Evolutionary conservation across 2,113 vertebrate genomes (phyloP).

Genomic region (Bettongia penicillata): DNA sequence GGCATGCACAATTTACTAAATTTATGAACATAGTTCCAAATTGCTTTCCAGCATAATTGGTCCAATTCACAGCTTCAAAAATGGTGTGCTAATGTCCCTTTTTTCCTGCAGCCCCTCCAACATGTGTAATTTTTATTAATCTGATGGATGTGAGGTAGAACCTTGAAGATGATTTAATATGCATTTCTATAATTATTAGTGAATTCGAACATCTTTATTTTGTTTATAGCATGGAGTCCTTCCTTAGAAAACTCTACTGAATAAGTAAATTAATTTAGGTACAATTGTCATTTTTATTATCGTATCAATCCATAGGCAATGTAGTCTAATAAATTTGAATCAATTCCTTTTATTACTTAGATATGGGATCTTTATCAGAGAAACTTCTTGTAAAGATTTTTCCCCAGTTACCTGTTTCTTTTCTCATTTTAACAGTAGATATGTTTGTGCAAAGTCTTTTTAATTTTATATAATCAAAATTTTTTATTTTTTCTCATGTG

Average conservation of each 20-base stretch:
- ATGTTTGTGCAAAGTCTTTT: background rate
- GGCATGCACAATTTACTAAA: background rate
- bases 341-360: background rate
- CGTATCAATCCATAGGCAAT: background rate
- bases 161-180: background rate
- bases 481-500: background rate
- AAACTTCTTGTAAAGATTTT: background rate
- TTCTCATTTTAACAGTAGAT: background rate
- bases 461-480: background rate
- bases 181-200: background rate
- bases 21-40: background rate
- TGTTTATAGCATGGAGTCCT: background rate
- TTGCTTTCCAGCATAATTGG: background rate
- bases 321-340: background rate
- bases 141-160: background rate
- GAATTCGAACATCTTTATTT: background rate
- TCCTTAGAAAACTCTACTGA: background rate
- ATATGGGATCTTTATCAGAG: background rate
- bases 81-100: background rate
- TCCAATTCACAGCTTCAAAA: background rate
- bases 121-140: background rate
- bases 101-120: background rate
- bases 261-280: background rate
- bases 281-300: background rate
- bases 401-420: background rate